Evolutionary conservation across 2,888 invertebrate genomes (phyloP).

Genomic region (Drosophila greeni): DNA sequence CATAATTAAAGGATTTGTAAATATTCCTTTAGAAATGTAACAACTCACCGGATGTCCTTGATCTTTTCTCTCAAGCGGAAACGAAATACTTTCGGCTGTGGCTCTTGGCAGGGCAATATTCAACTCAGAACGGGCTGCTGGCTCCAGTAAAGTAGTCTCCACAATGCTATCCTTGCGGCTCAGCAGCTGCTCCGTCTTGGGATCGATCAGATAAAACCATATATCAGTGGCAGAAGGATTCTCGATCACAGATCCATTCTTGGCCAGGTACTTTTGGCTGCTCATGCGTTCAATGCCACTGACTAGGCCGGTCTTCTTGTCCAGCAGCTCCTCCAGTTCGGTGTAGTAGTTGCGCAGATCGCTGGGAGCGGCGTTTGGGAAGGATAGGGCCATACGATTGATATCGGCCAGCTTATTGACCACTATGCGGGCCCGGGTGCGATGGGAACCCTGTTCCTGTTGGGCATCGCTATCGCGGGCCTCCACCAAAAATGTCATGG

Average conservation of each 20-base stretch:
- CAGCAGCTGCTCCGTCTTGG: slow-evolving; percentile 86
- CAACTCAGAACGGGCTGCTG: slow-evolving; percentile 83
- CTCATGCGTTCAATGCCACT: slow-evolving; percentile 91
- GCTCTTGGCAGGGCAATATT: slow-evolving; percentile 84
- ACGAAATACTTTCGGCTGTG: slow-evolving; percentile 84
- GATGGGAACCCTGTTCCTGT: slow-evolving; percentile 79
- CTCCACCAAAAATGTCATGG: slow-evolving; percentile 86
- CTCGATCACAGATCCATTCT: slow-evolving; percentile 85
- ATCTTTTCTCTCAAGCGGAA: slow-evolving; percentile 78
- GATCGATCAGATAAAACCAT: slow-evolving; percentile 92
- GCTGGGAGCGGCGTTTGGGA: slow-evolving; percentile 87
- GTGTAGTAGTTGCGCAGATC: slow-evolving; percentile 81
- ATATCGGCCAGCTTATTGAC: slow-evolving; percentile 87
- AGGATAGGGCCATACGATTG: slow-evolving; percentile 88
- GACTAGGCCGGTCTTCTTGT: slow-evolving; percentile 83
- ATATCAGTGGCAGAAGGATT: slow-evolving; percentile 89
- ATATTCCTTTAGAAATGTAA: fast-evolving
- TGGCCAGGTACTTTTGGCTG: slow-evolving; percentile 85
- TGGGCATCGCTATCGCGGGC: slow-evolving; percentile 80
- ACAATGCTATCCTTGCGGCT: slow-evolving; percentile 85
- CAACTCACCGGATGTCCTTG: slow-evolving; percentile 75
- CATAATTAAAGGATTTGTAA: no score
- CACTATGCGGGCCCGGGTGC: slow-evolving; percentile 76
- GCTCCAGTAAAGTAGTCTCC: slow-evolving; percentile 84
- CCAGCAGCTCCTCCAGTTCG: slow-evolving; percentile 79